Conservation (phyloP, 2,888 invertebrate genomes). For the Caenorhabditis drosophilae region DNA sequence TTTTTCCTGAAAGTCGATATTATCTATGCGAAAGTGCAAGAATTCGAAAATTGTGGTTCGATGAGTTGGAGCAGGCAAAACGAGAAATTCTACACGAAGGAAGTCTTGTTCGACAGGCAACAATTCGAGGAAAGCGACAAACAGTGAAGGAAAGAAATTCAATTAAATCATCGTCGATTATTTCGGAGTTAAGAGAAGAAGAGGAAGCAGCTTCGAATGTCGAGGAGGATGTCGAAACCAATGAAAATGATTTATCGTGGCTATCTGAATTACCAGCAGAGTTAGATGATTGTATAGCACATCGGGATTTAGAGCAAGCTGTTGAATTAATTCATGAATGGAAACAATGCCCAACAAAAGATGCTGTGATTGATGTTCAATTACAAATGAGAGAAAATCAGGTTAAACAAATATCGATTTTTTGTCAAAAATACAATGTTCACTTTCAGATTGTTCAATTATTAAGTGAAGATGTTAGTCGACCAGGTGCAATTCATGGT, state of each 20-base stretch:
- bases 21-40: constrained; percentile 61
- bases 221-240: constrained; percentile 22
- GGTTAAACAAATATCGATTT: constrained; percentile 16
- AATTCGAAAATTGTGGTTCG: constrained; percentile 63
- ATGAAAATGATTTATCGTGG: constrained; percentile 57
- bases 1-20: constrained; percentile 62
- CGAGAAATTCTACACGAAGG: constrained; percentile 52
- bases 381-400: constrained; percentile 59
- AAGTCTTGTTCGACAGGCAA: constrained; percentile 62
- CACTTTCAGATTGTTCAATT: constrained; percentile 52
- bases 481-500: constrained; percentile 62
- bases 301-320: constrained; percentile 63
- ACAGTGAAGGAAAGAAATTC: constrained; percentile 33
- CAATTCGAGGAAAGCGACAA: constrained; percentile 58
- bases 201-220: not conserved
- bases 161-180: constrained; percentile 1
- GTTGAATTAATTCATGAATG: constrained; percentile 67
- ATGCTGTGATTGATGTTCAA: constrained; percentile 55
- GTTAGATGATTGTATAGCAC: constrained; percentile 63
- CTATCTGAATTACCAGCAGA: constrained; percentile 63
- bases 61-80: constrained; percentile 60
- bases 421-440: not conserved
- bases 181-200: constrained; percentile 1
- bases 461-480: constrained; percentile 62
- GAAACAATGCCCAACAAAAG: constrained; percentile 59